Evolutionary conservation across 2,888 invertebrate genomes (phyloP).

Genomic region (Thera obeliscata): DNA sequence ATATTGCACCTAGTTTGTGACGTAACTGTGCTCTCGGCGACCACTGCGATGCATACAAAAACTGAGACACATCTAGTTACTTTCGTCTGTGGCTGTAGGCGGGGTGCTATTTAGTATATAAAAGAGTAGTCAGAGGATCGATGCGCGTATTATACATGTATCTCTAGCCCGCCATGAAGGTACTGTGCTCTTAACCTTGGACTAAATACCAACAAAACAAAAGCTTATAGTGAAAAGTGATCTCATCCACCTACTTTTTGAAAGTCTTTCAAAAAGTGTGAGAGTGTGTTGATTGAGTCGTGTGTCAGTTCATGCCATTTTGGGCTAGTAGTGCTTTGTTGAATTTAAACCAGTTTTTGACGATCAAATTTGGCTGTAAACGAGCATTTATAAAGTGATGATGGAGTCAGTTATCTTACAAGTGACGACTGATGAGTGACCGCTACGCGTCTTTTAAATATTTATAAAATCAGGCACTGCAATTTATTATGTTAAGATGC

Average conservation of each 20-base stretch:
- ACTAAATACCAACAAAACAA: slow-evolving; percentile 23
- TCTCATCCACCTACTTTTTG: background rate
- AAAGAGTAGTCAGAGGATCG: slow-evolving; percentile 61
- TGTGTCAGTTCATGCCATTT: slow-evolving; percentile 29
- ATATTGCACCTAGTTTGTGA: slow-evolving; percentile 22
- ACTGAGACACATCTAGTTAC: slow-evolving; percentile 61
- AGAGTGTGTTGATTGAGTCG: slow-evolving; percentile 8
- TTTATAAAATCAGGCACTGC: background rate
- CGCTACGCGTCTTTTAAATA: slow-evolving; percentile 1
- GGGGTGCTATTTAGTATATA: slow-evolving; percentile 72
- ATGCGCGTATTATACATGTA: slow-evolving; percentile 63
- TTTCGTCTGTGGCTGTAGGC: slow-evolving; percentile 68
- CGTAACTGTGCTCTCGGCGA: slow-evolving; percentile 20
- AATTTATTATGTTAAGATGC: no score
- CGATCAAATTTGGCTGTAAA: slow-evolving; percentile 11
- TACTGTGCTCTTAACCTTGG: slow-evolving; percentile 51
- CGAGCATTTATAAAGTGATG: slow-evolving; percentile 7
- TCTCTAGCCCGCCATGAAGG: slow-evolving; percentile 72
- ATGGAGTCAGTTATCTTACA: slow-evolving; percentile 5
- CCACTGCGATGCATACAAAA: slow-evolving; percentile 38
- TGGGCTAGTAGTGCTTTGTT: slow-evolving; percentile 25
- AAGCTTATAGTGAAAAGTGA: slow-evolving; percentile 32
- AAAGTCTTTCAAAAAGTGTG: background rate
- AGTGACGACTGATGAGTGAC: slow-evolving; percentile 8
- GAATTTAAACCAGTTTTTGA: slow-evolving; percentile 33